Evolutionary conservation across 2,797 vertebrate species (phyloP).

Genomic region (Anguilla pacifica): DNA sequence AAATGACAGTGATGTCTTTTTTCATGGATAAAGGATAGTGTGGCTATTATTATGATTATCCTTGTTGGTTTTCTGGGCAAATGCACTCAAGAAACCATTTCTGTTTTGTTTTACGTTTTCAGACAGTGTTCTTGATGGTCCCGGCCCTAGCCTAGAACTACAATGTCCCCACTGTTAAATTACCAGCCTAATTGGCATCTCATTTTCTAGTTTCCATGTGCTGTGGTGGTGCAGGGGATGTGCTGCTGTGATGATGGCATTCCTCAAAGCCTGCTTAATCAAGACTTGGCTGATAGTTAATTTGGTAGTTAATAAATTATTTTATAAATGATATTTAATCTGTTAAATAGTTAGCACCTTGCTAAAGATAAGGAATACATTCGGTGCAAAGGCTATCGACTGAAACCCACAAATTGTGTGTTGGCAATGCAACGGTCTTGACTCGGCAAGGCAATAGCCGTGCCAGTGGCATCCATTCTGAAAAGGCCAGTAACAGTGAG

Average conservation of each 20-base stretch:
- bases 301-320: constrained; percentile 1
- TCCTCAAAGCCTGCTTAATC: constrained; percentile 2
- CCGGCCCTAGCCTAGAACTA: constrained; percentile 18
- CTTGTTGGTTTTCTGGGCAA: constrained; percentile 12
- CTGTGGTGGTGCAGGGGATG: constrained; percentile 11
- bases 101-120: constrained; percentile 27
- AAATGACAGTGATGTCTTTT: constrained; percentile 14
- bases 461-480: not conserved
- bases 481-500: constrained; percentile 23
- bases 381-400: not conserved
- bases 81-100: constrained; percentile 31
- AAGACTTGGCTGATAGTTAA: not conserved
- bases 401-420: not conserved
- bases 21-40: not conserved
- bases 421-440: not conserved
- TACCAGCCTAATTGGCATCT: constrained; percentile 18
- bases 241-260: constrained; percentile 7
- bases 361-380: not conserved
- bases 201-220: constrained; percentile 21
- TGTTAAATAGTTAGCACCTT: not conserved
- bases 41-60: constrained; percentile 24
- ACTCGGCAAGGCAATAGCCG: not conserved
- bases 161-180: constrained; percentile 25
- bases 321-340: not conserved
- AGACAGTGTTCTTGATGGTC: constrained; percentile 34